Conservation (phyloP, 1,140 invertebrate genomes). For the Zaprionus gabonicus region DNA sequence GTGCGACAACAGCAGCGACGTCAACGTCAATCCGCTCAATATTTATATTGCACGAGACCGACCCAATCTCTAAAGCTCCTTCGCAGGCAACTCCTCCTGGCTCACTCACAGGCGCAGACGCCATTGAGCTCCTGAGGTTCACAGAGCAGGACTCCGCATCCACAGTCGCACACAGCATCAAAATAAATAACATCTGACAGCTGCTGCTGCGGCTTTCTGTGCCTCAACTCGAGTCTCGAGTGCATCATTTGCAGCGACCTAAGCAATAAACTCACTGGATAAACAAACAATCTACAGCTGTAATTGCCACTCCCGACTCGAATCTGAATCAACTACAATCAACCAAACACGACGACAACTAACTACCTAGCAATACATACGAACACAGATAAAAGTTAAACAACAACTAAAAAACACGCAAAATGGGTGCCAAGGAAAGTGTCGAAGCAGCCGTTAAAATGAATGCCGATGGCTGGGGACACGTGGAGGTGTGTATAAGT, state of each 20-base stretch:
- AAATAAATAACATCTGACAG: constrained; percentile 84
- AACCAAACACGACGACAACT: constrained; percentile 41
- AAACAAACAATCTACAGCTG: constrained; percentile 31
- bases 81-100: constrained; percentile 42
- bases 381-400: constrained; percentile 61
- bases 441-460: constrained; percentile 89
- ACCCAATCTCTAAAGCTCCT: constrained; percentile 40
- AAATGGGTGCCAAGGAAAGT: constrained; percentile 89
- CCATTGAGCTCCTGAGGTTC: constrained; percentile 54
- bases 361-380: constrained; percentile 39
- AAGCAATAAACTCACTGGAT: constrained; percentile 42
- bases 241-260: constrained; percentile 23
- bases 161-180: constrained; percentile 45
- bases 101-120: constrained; percentile 59
- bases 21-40: constrained; percentile 77
- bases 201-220: constrained; percentile 55
- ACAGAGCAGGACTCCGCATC: constrained; percentile 11
- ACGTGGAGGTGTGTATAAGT: constrained; percentile 88
- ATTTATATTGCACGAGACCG: constrained; percentile 68
- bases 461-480: constrained; percentile 90
- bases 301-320: constrained; percentile 13
- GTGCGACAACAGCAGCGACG: constrained; percentile 49
- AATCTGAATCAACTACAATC: constrained; percentile 21
- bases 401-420: constrained; percentile 69
- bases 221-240: constrained; percentile 12